Base-by-base conservation (phyloP, 2,888 invertebrate species). In the Mesochorus sp. region DNA sequence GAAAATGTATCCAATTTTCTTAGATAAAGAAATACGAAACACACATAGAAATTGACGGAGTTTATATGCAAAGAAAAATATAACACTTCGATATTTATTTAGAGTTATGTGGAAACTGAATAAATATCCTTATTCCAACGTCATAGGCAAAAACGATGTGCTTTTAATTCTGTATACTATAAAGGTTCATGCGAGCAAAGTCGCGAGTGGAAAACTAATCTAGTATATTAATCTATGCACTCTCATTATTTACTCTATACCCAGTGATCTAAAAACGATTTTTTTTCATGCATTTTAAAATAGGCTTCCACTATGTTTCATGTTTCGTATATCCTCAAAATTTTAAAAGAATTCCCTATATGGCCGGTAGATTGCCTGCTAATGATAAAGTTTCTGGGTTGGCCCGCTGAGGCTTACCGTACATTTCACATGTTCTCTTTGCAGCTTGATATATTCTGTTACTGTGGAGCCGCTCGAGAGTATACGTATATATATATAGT, bases 251-350 rank as follows among this genome's bases (percentile, higher is more conserved):
- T n/a, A n/a, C n/a, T n/a, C n/a, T n/a, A n/a, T n/a, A n/a, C n/a
- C n/a, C n/a, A n/a, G n/a, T n/a, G n/a, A n/a, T n/a, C n/a, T n/a
- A n/a, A n/a, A n/a, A n/a, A n/a, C n/a, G n/a, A n/a, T 76, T 81
- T 82, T 79, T 81, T 82, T 80, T 82, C 83, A 86, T 85, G 84
- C 83, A 86, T 87, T 86, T 86, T 84, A 86, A 82, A 83, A 78
- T 76, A 82, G 83, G 76, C 66, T 81, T 79, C 28, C 10, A 19
- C 8, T n/a, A 53, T 37, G 28, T 10, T 39, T 14, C 28, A 83
- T 82, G 83, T 83, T 85, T 85, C 83, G 82, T 84, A 79, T 80
- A 82, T 82, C 81, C 78, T 77, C 82, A 84, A 86, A 85, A 84
- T 82, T 82, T 61, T 39, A 28, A 34, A 83, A 81, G 81, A 59